Conservation (phyloP, 2,113 vertebrate genomes). For the Theristicus caerulescens region DNA sequence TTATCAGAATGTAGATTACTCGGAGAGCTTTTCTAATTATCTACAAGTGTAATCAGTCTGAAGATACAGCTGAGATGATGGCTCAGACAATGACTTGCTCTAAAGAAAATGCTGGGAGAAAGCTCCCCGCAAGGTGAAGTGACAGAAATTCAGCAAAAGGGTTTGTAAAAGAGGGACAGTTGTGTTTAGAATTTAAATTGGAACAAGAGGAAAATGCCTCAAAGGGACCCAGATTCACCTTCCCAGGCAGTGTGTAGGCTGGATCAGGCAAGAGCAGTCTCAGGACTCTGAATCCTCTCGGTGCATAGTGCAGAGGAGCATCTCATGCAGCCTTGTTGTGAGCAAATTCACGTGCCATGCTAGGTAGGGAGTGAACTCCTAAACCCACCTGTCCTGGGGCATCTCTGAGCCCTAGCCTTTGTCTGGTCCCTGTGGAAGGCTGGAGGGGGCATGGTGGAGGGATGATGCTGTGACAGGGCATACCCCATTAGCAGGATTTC, state of each 20-base stretch:
- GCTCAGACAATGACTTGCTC: background rate
- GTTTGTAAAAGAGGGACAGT: background rate
- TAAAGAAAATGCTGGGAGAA: background rate
- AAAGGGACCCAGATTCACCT: background rate
- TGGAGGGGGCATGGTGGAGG: background rate
- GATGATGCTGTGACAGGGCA: background rate
- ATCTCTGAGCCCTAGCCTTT: background rate
- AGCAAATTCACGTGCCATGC: background rate
- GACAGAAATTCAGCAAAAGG: background rate
- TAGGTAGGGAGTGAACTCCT: background rate
- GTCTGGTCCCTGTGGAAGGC: background rate
- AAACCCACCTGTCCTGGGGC: background rate
- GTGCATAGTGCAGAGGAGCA: background rate
- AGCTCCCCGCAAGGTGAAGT: background rate
- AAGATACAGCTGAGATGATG: background rate
- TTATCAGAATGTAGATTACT: slow-evolving; percentile 3
- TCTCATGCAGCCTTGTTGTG: no score
- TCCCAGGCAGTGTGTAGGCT: rapidly evolving
- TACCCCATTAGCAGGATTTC: background rate
- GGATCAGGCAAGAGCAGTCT: background rate
- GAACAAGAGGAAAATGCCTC: background rate
- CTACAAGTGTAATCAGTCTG: background rate
- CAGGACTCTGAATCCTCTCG: background rate
- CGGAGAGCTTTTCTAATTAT: slow-evolving; percentile 22
- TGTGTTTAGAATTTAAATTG: background rate